Evolutionary conservation across 2,113 vertebrate genomes (phyloP).

Genomic region (Heliornis fulica): DNA sequence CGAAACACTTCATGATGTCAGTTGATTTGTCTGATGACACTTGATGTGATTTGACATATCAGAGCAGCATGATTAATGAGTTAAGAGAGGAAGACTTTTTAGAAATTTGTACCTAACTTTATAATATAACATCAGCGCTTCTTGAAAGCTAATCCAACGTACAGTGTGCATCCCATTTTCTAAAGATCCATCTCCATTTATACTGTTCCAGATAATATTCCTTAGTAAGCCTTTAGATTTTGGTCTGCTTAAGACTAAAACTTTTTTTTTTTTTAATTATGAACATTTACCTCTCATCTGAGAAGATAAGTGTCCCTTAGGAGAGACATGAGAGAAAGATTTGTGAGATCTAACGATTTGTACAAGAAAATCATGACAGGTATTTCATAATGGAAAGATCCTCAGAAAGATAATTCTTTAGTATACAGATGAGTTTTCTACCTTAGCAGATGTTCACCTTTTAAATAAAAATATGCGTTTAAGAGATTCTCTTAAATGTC

Average conservation of each 20-base stretch:
- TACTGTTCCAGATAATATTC: constrained; percentile 28
- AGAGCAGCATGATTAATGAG: constrained; percentile 22
- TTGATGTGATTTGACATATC: constrained; percentile 37
- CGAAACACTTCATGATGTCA: not conserved
- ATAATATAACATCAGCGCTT: not conserved
- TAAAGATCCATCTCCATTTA: constrained; percentile 32
- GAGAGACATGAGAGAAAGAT: constrained; percentile 49
- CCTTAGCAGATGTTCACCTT: constrained; percentile 57
- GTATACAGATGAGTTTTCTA: constrained; percentile 36
- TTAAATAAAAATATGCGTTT: constrained; percentile 68
- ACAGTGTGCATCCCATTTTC: not conserved
- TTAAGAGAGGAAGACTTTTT: not conserved
- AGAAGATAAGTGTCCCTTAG: constrained; percentile 50
- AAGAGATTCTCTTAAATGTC: constrained; percentile 57
- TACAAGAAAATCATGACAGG: constrained; percentile 47
- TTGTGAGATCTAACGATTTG: constrained; percentile 48
- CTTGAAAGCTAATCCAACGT: constrained; percentile 19
- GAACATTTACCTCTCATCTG: constrained; percentile 58
- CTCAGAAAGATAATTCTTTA: constrained; percentile 52
- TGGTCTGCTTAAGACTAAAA: constrained; percentile 35
- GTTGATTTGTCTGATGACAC: constrained; percentile 28
- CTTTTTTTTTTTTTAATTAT: not conserved
- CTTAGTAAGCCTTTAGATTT: constrained; percentile 32
- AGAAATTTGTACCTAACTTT: constrained; percentile 27
- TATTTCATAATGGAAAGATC: constrained; percentile 57